Evolutionary conservation across 2,113 vertebrate species (phyloP).

Genomic region (Gallinago paraguaiae): DNA sequence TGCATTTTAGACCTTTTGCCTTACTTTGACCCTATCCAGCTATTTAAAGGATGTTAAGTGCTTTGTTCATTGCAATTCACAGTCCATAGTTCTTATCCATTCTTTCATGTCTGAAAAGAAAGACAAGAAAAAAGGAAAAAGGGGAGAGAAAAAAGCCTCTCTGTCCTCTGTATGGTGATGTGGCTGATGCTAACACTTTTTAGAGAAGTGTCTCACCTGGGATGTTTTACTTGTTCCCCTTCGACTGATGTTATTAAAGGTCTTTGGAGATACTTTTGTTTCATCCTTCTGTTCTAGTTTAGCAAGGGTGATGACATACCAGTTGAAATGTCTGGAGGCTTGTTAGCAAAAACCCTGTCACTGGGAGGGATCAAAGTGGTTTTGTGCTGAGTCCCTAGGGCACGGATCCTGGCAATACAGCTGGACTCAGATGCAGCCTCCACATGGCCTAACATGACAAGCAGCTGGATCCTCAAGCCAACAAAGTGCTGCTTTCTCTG

Average conservation of each 20-base stretch:
- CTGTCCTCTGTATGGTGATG: background rate
- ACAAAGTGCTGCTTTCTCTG: conserved; percentile 45
- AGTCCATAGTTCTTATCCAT: background rate
- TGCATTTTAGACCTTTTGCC: conserved; percentile 1
- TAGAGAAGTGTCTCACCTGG: conserved; percentile 47
- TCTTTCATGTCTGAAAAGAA: conserved; percentile 50
- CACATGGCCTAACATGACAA: conserved; percentile 73
- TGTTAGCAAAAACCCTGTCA: conserved; percentile 79
- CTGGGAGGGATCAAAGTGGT: conserved; percentile 73
- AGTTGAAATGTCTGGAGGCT: conserved; percentile 77
- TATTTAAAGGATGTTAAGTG: conserved; percentile 52
- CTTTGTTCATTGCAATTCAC: conserved; percentile 35
- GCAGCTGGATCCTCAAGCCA: conserved; percentile 68
- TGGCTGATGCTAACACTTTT: background rate
- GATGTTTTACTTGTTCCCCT: conserved; percentile 67
- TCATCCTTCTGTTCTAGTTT: conserved; percentile 72
- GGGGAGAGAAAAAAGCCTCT: background rate
- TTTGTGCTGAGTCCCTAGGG: conserved; percentile 70
- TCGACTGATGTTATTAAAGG: conserved; percentile 71
- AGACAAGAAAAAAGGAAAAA: conserved; percentile 22
- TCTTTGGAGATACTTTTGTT: conserved; percentile 74
- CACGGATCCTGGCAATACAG: conserved; percentile 68
- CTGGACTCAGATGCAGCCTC: conserved; percentile 63
- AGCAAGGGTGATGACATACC: conserved; percentile 76
- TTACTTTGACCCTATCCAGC: conserved; percentile 37